Base-by-base conservation (phyloP, 2,888 invertebrate species). In the Morpho deidamia region DNA sequence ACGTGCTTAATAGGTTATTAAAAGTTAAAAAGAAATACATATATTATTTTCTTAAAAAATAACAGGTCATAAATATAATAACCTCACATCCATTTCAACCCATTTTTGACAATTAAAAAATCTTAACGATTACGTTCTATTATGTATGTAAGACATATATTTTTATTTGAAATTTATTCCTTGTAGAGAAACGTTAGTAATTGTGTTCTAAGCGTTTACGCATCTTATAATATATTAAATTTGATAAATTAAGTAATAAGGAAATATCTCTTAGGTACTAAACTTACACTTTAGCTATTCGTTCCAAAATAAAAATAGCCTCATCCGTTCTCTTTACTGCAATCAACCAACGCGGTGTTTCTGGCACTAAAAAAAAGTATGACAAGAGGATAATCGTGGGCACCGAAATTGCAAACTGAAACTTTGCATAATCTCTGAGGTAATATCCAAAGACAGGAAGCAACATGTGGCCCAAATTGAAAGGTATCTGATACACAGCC, bases 271-370 rank as follows among this genome's bases (percentile, higher is more conserved):
- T 38, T 35, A 9, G 8, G 7, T 39, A 23, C 8, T 8, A 7
- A 34, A 78, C 86, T 81, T 67, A 90, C 73, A 75, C 66, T 70
- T 86, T 91, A 3, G 95, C 95, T 1, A 93, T 93, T 58, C 90
- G 91, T 70, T 93, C 91, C 56, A 96, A 76, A 9, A 95, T 82
- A 51, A 73, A 70, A 2, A 94, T 85, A 0, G 95, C 94, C 51
- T 92, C 83, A n/a, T 93, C 93, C 42, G 92, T 89, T 59, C 90
- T 90, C 2, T 94, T 94, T 3, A 93, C 91, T 10, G 94, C 93
- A 56, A 95, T 86, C 23, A 96, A 85, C 95, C 95, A 96, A 59
- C 96, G 91, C 0, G 96, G 95, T 1, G 95, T 94, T 79, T 96
- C 96, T 0, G 95, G 95, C 11, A 95, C 74, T 34, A 95, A 70